phyloP scores from a whole-genome alignment of 2,888 invertebrate species.

The Clepsis dumicolana region DNA sequence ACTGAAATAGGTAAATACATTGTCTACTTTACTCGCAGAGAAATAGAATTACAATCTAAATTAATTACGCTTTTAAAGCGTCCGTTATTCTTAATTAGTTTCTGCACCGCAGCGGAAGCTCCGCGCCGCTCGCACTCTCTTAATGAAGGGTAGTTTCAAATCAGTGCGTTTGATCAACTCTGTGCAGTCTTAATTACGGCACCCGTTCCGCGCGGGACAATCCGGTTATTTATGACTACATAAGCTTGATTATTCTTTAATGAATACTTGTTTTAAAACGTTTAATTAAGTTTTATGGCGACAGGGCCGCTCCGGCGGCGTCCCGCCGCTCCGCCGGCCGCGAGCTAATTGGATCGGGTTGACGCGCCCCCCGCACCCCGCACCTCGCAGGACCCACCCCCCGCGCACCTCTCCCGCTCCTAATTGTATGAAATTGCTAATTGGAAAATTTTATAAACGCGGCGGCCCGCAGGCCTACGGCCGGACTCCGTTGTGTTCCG shows the following conservation, averaged over 20 bases:
- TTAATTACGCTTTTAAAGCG: slow-evolving; percentile 87
- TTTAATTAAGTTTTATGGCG: slow-evolving; percentile 87
- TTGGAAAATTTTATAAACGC: slow-evolving; percentile 86
- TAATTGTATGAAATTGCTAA: slow-evolving; percentile 87
- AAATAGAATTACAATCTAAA: slow-evolving; percentile 87
- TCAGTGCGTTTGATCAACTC: slow-evolving; percentile 87
- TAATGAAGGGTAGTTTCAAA: slow-evolving; percentile 86
- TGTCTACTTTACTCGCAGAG: slow-evolving; percentile 84
- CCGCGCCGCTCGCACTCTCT: slow-evolving; percentile 75
- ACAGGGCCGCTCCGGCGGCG: slow-evolving; percentile 81
- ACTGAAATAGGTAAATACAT: slow-evolving; percentile 75
- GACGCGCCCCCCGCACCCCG: slow-evolving; percentile 72
- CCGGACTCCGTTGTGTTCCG: slow-evolving; percentile 58
- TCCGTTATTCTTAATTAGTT: slow-evolving; percentile 87
- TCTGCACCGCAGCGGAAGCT: slow-evolving; percentile 86
- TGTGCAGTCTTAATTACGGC: slow-evolving; percentile 86
- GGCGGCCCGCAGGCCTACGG: slow-evolving; percentile 77
- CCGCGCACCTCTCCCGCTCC: slow-evolving; percentile 69
- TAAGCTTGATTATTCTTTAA: slow-evolving; percentile 87
- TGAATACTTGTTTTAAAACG: slow-evolving; percentile 87
- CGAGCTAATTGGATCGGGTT: slow-evolving; percentile 86
- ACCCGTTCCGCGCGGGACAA: slow-evolving; percentile 85
- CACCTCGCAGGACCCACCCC: slow-evolving; percentile 56
- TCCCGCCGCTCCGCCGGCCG: slow-evolving; percentile 84
- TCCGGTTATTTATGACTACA: slow-evolving; percentile 87